phyloP scores from a whole-genome alignment of 2,113 vertebrate species.

The Electrona antarctica region DNA sequence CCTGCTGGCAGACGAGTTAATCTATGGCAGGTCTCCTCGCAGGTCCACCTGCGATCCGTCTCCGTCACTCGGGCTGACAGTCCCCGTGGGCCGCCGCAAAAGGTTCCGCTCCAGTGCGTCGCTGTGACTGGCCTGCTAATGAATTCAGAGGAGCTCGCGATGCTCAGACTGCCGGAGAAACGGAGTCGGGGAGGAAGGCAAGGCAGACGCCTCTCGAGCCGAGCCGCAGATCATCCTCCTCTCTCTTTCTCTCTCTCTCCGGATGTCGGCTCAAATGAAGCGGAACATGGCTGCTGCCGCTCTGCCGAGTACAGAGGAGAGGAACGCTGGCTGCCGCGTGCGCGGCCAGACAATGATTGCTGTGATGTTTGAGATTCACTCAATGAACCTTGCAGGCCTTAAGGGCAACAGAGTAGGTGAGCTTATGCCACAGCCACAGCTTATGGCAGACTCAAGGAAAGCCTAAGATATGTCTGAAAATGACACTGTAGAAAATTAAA shows the following conservation, averaged over 20 bases:
- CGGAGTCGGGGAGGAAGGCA: slow-evolving; percentile 45
- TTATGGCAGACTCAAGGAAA: slow-evolving; percentile 38
- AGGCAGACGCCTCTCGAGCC: slow-evolving; percentile 56
- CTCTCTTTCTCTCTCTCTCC: slow-evolving; percentile 38
- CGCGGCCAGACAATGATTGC: slow-evolving; percentile 63
- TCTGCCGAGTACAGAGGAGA: slow-evolving; percentile 38
- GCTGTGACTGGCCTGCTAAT: slow-evolving; percentile 71
- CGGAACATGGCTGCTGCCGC: slow-evolving; percentile 40
- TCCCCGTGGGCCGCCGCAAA: slow-evolving; percentile 70
- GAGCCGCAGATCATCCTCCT: slow-evolving; percentile 44
- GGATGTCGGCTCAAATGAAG: slow-evolving; percentile 73
- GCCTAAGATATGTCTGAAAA: slow-evolving; percentile 43
- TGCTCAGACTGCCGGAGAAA: slow-evolving; percentile 58
- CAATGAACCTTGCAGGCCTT: slow-evolving; percentile 51
- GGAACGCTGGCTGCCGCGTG: slow-evolving; percentile 46
- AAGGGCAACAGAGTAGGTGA: slow-evolving; percentile 32
- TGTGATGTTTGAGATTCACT: slow-evolving; percentile 72
- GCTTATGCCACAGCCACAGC: slow-evolving; percentile 20
- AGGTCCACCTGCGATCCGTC: slow-evolving; percentile 86
- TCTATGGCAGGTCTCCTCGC: slow-evolving; percentile 79
- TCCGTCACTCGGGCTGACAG: slow-evolving; percentile 82
- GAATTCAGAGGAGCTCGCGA: slow-evolving; percentile 68
- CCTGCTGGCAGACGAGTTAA: slow-evolving; percentile 82
- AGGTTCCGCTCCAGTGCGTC: slow-evolving; percentile 75
- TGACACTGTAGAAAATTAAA: slow-evolving; percentile 26